A percentile compares a stretch with the other conserved stretches of the same genome.
Evolutionary conservation across 1,140 invertebrate genomes (phyloP).

Genomic region (Probaryconus sp.): DNA sequence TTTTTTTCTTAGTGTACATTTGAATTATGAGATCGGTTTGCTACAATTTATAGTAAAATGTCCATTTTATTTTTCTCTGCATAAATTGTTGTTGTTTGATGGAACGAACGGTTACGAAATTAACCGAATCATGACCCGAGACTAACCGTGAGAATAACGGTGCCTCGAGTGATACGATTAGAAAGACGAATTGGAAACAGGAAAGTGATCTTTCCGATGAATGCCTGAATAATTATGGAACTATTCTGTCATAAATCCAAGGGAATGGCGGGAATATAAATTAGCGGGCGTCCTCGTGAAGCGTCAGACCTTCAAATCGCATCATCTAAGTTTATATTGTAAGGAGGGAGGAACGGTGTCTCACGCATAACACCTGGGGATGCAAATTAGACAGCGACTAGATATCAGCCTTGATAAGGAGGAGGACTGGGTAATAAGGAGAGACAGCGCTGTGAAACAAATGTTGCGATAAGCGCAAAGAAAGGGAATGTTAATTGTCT

Average conservation of each 20-base stretch:
- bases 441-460: slow-evolving; percentile 18
- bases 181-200: slow-evolving; percentile 34
- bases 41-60: too few relatives aligned
- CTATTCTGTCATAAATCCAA: slow-evolving; percentile 57
- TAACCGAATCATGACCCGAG: slow-evolving; percentile 12
- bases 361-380: slow-evolving; percentile 59
- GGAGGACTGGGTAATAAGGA: slow-evolving; percentile 20
- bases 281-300: slow-evolving; percentile 51
- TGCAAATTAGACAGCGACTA: slow-evolving; percentile 65
- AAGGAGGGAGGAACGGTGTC: slow-evolving; percentile 29
- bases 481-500: slow-evolving; percentile 5
- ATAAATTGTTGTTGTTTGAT: too few relatives aligned
- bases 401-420: slow-evolving; percentile 49
- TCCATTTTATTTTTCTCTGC: too few relatives aligned
- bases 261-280: slow-evolving; percentile 66
- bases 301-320: slow-evolving; percentile 55
- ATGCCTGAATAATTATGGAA: slow-evolving; percentile 63
- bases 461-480: neutral
- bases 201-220: slow-evolving; percentile 48
- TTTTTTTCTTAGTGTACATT: too few relatives aligned
- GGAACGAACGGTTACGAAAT: slow-evolving; percentile 19
- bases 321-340: slow-evolving; percentile 59
- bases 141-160: slow-evolving; percentile 23
- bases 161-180: slow-evolving; percentile 24
- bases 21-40: too few relatives aligned